Evolutionary conservation across 2,113 vertebrate species (phyloP).

Genomic region (Saccopteryx bilineata): DNA sequence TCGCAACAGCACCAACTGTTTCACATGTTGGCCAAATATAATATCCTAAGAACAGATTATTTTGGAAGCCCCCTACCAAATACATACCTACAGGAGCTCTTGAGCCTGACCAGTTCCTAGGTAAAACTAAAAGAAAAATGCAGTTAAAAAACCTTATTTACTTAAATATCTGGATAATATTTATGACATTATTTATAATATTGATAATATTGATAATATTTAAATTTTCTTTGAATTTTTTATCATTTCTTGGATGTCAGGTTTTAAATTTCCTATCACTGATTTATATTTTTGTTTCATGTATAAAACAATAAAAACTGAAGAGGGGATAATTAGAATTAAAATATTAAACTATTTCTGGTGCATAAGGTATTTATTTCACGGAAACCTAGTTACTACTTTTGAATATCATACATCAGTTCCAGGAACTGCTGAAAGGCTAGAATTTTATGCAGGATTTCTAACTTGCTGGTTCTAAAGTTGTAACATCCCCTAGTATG

Average conservation of each 20-base stretch:
- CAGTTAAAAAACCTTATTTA: background rate
- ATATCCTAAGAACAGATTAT: constrained; percentile 78
- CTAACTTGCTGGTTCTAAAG: background rate
- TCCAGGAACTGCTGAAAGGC: background rate
- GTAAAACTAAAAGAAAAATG: background rate
- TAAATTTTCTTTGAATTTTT: background rate
- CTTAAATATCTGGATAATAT: background rate
- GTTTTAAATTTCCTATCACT: background rate
- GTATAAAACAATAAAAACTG: background rate
- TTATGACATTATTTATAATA: background rate
- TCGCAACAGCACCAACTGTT: constrained; percentile 92
- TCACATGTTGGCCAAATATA: constrained; percentile 91
- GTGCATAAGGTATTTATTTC: background rate
- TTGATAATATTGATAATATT: background rate
- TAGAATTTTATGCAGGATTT: background rate
- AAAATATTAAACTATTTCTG: background rate
- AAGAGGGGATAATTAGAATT: background rate
- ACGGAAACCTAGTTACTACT: background rate
- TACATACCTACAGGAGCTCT: background rate
- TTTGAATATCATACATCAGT: background rate
- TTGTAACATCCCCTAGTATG: background rate
- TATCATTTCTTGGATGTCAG: background rate
- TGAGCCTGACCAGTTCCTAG: background rate
- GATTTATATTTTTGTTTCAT: background rate
- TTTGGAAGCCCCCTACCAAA: constrained; percentile 27